A percentile compares a stretch with the other conserved stretches of the same genome.
Evolutionary conservation across 2,797 vertebrate genomes (phyloP).

Genomic region (Pterois miles): DNA sequence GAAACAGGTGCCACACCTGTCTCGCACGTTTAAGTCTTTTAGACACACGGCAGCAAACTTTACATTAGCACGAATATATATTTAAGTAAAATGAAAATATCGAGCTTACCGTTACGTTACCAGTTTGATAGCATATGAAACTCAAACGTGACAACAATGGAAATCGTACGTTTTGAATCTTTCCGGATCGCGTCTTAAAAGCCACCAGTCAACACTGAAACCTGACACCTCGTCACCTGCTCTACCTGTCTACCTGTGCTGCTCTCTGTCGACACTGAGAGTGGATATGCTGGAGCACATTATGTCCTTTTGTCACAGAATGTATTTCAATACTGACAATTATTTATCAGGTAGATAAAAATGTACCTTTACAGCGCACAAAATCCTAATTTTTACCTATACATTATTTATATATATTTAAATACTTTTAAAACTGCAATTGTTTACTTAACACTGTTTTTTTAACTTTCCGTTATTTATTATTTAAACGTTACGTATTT

Average conservation of each 20-base stretch:
- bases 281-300: too few relatives aligned
- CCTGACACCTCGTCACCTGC: slow-evolving; percentile 69
- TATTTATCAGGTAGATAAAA: not conserved
- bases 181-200: slow-evolving; percentile 7
- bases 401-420: too few relatives aligned
- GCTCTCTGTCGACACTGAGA: not conserved
- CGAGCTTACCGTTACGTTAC: slow-evolving; percentile 39
- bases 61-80: not conserved
- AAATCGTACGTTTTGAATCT: not conserved
- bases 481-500: too few relatives aligned
- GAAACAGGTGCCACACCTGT: slow-evolving; percentile 52
- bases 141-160: not conserved
- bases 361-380: too few relatives aligned
- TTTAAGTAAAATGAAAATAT: not conserved
- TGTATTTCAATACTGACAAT: not conserved
- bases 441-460: not conserved
- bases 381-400: too few relatives aligned
- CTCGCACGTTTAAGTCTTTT: not conserved
- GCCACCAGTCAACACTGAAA: slow-evolving; percentile 41
- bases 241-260: slow-evolving; percentile 71
- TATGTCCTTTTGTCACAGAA: not conserved
- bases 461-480: too few relatives aligned
- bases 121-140: not conserved
- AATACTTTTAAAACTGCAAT: too few relatives aligned
- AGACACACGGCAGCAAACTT: not conserved